Evolutionary conservation across 2,888 invertebrate genomes (phyloP).

Genomic region (Heliconius erato): DNA sequence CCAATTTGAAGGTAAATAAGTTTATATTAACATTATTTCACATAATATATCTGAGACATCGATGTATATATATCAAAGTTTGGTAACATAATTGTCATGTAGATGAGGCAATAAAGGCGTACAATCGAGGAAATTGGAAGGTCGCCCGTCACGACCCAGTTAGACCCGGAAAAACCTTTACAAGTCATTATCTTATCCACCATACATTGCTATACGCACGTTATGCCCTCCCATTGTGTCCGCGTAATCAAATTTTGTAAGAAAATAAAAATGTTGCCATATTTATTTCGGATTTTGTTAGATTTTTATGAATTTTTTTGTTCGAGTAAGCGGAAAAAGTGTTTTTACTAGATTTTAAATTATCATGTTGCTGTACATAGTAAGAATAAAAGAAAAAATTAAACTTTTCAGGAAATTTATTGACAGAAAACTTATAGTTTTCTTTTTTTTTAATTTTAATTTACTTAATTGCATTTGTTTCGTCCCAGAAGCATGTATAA

Average conservation of each 20-base stretch:
- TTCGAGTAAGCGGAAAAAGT: background rate
- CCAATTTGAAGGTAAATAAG: too few species aligned
- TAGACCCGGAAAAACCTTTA: conserved; percentile 43
- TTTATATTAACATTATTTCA: background rate
- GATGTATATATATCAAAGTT: conserved; percentile 19
- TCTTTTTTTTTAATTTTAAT: background rate
- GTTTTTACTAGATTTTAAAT: background rate
- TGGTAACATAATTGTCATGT: conserved; percentile 44
- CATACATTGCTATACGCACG: conserved; percentile 40
- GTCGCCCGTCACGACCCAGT: conserved; percentile 38
- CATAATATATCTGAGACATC: background rate
- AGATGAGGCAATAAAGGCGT: conserved; percentile 47
- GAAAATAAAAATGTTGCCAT: background rate
- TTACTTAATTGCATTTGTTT: background rate
- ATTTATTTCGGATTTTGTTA: background rate
- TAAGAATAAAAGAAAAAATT: too few species aligned
- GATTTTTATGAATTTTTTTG: background rate
- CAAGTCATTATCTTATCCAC: conserved; percentile 41
- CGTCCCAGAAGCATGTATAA: background rate
- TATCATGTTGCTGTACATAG: too few species aligned
- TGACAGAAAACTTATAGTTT: too few species aligned
- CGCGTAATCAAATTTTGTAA: conserved; percentile 26
- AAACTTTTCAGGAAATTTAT: too few species aligned
- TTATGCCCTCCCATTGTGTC: conserved; percentile 21
- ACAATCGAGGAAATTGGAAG: conserved; percentile 51